These are phyloP conservation scores for Diplodus puntazzo DNA, from an alignment of 2,797 vertebrate genomes.

Conservation along the genomic window DNA sequence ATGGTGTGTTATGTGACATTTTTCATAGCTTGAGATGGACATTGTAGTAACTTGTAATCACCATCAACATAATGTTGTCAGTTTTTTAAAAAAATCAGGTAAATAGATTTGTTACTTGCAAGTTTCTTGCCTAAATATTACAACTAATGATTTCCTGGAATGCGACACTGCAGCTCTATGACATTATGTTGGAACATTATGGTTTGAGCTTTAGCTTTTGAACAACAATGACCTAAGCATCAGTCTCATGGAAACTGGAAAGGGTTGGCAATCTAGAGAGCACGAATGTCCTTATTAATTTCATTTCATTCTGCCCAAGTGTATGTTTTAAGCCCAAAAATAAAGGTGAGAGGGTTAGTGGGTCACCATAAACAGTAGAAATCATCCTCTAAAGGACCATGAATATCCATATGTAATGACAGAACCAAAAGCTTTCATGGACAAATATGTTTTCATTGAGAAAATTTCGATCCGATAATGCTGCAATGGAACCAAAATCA, in stretches of 20 bases:
- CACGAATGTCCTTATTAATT: background rate
- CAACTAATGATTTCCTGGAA: slow-evolving; percentile 1
- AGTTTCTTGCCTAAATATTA: background rate
- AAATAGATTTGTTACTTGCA: background rate
- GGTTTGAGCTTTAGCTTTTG: background rate
- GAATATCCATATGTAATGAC: background rate
- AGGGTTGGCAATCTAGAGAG: background rate
- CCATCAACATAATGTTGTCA: background rate
- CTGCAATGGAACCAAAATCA: background rate
- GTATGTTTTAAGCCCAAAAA: background rate
- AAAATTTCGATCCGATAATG: background rate
- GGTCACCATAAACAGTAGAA: background rate
- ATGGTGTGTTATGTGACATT: background rate
- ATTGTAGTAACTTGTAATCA: background rate
- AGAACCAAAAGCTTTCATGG: background rate
- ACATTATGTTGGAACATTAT: background rate
- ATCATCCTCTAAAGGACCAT: background rate
- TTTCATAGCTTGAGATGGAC: background rate
- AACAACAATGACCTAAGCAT: background rate
- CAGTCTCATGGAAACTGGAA: background rate
- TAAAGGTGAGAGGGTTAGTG: background rate
- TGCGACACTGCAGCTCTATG: background rate
- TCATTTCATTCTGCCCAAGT: background rate
- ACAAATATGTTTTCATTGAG: background rate
- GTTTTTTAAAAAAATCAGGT: background rate